phyloP scores from a whole-genome alignment of 2,113 vertebrate species.

The Acinonyx jubatus region DNA sequence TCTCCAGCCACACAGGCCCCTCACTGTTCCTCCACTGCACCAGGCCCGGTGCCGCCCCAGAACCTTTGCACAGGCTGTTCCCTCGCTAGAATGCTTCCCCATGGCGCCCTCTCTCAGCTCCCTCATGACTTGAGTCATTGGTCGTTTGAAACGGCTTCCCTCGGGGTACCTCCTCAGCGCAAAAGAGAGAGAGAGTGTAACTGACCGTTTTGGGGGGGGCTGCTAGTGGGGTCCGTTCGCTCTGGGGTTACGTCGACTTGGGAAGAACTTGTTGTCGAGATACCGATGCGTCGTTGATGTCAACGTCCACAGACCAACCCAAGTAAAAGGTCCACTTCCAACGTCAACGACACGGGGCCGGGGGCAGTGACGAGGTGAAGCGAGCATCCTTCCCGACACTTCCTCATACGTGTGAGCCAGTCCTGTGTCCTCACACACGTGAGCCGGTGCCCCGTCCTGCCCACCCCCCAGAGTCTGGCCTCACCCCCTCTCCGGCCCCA shows the following conservation, averaged over 20 bases:
- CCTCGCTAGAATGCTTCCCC: not conserved
- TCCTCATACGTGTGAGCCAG: not conserved
- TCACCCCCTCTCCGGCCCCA: not conserved
- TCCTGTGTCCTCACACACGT: too few relatives aligned
- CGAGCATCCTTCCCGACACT: not conserved
- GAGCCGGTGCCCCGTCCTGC: not conserved
- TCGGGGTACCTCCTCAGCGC: rapidly evolving
- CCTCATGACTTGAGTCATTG: too few relatives aligned
- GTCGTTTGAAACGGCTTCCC: not conserved
- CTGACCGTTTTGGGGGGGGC: not conserved
- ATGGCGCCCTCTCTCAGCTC: not conserved
- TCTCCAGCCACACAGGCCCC: not conserved
- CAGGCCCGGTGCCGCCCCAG: not conserved
- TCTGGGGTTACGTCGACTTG: not conserved
- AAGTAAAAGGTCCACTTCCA: not conserved
- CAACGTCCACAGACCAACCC: not conserved
- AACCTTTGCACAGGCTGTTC: not conserved
- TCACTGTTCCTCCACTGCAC: too few relatives aligned
- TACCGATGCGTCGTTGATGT: not conserved
- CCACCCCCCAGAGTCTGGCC: not conserved
- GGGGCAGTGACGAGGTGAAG: not conserved
- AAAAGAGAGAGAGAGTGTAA: not conserved
- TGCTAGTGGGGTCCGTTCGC: not conserved
- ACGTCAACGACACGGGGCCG: too few relatives aligned
- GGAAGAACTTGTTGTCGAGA: not conserved